Percentiles rank a stretch among this genome's conserved stretches.
These are phyloP conservation scores for Globodera rostochiensis DNA, from an alignment of 1,140 invertebrate species.

Conservation along the genomic window DNA sequence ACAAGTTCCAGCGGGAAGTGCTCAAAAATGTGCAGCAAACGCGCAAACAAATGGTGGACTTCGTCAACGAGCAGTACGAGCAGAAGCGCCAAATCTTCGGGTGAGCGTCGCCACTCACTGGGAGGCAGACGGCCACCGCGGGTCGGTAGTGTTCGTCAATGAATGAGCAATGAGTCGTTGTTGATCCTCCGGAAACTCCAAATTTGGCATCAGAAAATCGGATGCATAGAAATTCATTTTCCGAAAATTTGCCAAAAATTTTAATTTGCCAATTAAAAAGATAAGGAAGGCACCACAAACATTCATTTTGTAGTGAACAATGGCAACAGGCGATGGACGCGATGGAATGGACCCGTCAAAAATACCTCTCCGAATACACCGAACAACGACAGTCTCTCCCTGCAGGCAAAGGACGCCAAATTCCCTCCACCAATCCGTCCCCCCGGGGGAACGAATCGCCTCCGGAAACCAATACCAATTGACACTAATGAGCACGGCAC, in stretches of 20 bases:
- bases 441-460: too few species aligned
- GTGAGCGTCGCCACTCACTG: neutral
- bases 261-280: too few species aligned
- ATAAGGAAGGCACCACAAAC: neutral
- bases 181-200: too few species aligned
- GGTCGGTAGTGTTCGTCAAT: neutral
- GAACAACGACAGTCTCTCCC: too few species aligned
- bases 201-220: too few species aligned
- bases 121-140: neutral
- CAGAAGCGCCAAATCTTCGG: constrained; percentile 24
- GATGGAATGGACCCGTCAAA: constrained; percentile 8
- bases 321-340: neutral
- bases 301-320: constrained; percentile 8
- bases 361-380: neutral
- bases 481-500: too few species aligned
- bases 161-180: too few species aligned
- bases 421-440: neutral
- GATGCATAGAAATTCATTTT: neutral
- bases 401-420: neutral
- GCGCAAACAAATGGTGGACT: constrained; percentile 19
- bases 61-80: constrained; percentile 13
- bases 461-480: too few species aligned
- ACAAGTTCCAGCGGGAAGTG: constrained; percentile 24
- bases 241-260: neutral
- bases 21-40: constrained; percentile 9